Evolutionary conservation across 2,113 vertebrate genomes (phyloP), one percentile per base, ranked within the genome.

Genomic region (Alligator sinensis): DNA sequence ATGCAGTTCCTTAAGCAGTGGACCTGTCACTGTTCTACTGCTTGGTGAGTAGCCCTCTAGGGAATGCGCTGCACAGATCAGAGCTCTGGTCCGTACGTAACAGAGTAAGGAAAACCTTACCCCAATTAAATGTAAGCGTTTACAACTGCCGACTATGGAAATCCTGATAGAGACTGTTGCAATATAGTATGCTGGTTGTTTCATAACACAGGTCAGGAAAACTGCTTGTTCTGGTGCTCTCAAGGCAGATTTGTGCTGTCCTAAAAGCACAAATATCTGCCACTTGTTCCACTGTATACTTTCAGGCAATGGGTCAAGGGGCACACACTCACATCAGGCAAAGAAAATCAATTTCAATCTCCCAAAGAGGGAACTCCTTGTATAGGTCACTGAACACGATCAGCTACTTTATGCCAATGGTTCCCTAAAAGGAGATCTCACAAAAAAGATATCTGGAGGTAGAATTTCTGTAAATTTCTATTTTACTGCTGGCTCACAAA

Each of bases 271-370:
- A 55, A 58, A 21, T 87, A 90, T 88, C 87, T 88, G 61, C 57
- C 74, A 7, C 85, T 62, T 86, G 68, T 77, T 86, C 57, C 89
- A 57, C 62, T 25, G 22, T 61, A 60, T 13, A 14, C 66, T 95
- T 57, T 34, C 81, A 88, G 68, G 88, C 82, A 85, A 89, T 21
- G 66, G 34, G 88, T 94, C 18, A 22, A 80, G 91, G 30, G 87
- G 15, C 64, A 84, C 72, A 91, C 70, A 59, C 68, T 88, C 80
- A 79, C 38, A 2, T n/a, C 76, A 93, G 85, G 62, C 24, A 84
- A 57, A 14, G 62, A 94, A 93, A 97, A 97, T 90, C 91, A 83
- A 89, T 93, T 97, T 96, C 76, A 92, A 87, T 84, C 89, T 93
- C 61, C 90, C 64, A 61, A 62, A 85, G 58, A 94, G n/a, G 57